Percentiles rank a stretch among this genome's conserved stretches.
phyloP scores from a whole-genome alignment of 1,140 invertebrate genomes.

The Zaprionus tsacasi region DNA sequence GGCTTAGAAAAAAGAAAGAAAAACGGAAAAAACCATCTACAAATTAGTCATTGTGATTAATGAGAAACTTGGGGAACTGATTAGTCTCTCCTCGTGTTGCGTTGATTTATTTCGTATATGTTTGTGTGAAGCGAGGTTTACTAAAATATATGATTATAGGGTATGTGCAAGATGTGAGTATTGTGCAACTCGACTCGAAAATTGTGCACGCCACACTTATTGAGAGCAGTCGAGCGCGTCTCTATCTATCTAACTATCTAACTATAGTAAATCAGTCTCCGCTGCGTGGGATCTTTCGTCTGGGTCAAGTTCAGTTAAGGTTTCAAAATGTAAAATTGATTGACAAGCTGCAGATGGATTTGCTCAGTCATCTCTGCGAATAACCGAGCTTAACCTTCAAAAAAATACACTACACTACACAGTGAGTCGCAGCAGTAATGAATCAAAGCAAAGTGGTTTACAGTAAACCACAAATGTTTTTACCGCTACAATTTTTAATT shows the following conservation, averaged over 20 bases:
- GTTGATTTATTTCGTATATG: slow-evolving; percentile 62
- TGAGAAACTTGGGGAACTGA: slow-evolving; percentile 31
- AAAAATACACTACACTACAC: not conserved
- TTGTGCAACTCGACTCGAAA: slow-evolving; percentile 50
- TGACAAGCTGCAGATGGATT: slow-evolving; percentile 9
- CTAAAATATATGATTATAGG: slow-evolving; percentile 46
- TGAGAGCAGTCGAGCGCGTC: slow-evolving; percentile 56
- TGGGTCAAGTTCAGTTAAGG: slow-evolving; percentile 67
- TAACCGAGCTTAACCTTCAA: slow-evolving; percentile 37
- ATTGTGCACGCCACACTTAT: slow-evolving; percentile 51
- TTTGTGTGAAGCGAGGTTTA: slow-evolving; percentile 21
- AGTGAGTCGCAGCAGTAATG: not conserved
- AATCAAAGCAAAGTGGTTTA: not conserved
- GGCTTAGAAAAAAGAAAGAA: slow-evolving; percentile 37
- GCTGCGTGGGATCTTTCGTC: slow-evolving; percentile 18
- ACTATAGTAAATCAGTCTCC: not conserved
- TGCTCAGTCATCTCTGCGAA: not conserved
- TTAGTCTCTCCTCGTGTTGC: slow-evolving; percentile 11
- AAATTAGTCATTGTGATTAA: slow-evolving; percentile 78
- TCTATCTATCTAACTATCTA: not conserved
- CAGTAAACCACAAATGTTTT: not conserved
- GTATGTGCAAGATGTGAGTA: not conserved
- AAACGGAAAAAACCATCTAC: slow-evolving; percentile 30
- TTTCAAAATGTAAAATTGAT: slow-evolving; percentile 21
- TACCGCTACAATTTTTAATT: not conserved